Conservation (phyloP, 2,113 vertebrate genomes). For the Mastomys coucha region DNA sequence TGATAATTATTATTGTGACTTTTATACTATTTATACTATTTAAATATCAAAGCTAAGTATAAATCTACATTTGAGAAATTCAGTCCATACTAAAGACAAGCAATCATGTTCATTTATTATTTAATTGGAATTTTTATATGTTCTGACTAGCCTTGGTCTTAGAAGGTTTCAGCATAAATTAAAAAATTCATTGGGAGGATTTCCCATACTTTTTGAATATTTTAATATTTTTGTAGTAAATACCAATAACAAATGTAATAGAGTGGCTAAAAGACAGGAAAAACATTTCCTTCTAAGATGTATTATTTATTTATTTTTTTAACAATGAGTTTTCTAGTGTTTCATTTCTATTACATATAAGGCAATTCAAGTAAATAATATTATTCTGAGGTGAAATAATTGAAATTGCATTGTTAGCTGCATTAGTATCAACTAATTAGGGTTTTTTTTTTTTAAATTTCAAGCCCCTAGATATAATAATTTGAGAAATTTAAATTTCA, state of each 20-base stretch:
- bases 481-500: conserved; percentile 55
- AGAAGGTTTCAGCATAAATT: background rate
- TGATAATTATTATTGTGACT: background rate
- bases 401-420: conserved; percentile 37
- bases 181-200: background rate
- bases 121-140: background rate
- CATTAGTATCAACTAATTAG: conserved; percentile 22
- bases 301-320: conserved; percentile 8
- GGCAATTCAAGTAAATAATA: background rate
- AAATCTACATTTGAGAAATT: background rate
- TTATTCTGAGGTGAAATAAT: conserved; percentile 29
- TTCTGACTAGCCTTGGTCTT: background rate
- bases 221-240: conserved; percentile 14
- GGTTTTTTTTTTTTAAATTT: conserved; percentile 37
- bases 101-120: background rate
- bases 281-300: conserved; percentile 30
- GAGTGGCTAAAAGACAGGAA: background rate
- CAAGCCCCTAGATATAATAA: conserved; percentile 3
- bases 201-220: background rate
- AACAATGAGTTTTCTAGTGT: conserved; percentile 43
- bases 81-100: background rate
- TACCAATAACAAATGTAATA: background rate
- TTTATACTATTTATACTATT: background rate
- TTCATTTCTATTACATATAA: conserved; percentile 24
- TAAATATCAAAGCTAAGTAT: background rate